Evolutionary conservation across 2,888 invertebrate species (phyloP), one percentile per base, ranked within the genome.

Genomic region (Drosophila robusta): DNA sequence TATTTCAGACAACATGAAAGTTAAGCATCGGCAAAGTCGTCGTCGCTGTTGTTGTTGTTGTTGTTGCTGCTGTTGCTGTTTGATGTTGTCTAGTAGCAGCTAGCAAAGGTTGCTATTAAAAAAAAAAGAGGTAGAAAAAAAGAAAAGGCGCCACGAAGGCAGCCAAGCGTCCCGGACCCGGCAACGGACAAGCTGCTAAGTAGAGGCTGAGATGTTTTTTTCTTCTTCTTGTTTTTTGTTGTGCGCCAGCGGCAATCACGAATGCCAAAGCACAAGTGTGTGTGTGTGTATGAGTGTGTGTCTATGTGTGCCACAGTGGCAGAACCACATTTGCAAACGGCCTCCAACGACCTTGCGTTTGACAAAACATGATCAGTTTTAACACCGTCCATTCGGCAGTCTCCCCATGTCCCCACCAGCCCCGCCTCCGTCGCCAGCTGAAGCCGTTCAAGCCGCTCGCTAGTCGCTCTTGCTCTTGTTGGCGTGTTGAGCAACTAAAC

Each of bases 341-440:
- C 90, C 90, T 90, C 90, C 89, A 90, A 90, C 90, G 90, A 91
- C 90, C 90, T 91, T 90, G 90, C 90, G 81, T 87, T 86, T 89
- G 87, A 89, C 88, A 86, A 89, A 89, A 86, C 86, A 89, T 87
- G 85, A 87, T 89, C 85, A 79, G 76, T 85, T 85, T 82, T 85
- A 84, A 84, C 87, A 84, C 83, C 81, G 83, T 80, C 58, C 63
- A 66, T 63, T 75, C 75, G 69, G 56, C 47, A 67, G 42, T 55
- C 54, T 32, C 38, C 61, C 8, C 29, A 29, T n/a, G 4, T 4
- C 44, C 32, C 49, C 63, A 46, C 51, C 44, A 50, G 34, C 39
- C 54, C 26, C 34, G 39, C 14, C 54, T 39, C 39, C 1, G 11
- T 12, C 34, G 1, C 34, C 4, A 12, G 34, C 9, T 29, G 22